phyloP scores from a whole-genome alignment of 1,140 invertebrate species.

The Penaeus indicus region DNA sequence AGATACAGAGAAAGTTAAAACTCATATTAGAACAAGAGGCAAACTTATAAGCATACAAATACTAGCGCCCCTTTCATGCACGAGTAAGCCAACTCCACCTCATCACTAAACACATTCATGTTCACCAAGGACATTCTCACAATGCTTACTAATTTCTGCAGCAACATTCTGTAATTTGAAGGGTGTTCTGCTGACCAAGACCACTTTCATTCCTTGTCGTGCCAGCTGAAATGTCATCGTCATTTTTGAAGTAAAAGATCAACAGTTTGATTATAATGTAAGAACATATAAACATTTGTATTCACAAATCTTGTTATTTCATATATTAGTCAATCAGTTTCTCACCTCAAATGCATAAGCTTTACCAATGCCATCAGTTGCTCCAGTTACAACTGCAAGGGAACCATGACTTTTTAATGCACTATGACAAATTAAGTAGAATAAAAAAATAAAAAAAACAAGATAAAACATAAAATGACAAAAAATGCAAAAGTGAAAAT shows the following conservation, averaged over 20 bases:
- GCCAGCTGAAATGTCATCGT: constrained; percentile 77
- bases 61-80: background rate
- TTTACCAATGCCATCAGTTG: constrained; percentile 94
- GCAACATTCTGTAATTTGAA: constrained; percentile 86
- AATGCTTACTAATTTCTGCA: constrained; percentile 81
- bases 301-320: background rate
- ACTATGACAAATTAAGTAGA: no score
- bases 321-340: background rate
- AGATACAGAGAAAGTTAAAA: no score
- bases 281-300: background rate
- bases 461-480: no score
- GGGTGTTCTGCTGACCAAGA: constrained; percentile 88
- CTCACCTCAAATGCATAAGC: constrained; percentile 83
- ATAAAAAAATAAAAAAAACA: no score
- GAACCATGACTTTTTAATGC: constrained; percentile 15
- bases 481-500: no score
- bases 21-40: no score
- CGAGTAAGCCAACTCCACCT: background rate
- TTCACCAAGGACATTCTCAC: background rate
- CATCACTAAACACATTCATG: background rate
- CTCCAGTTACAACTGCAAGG: constrained; percentile 86
- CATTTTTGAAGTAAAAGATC: background rate
- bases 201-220: constrained; percentile 84
- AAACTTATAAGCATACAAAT: no score
- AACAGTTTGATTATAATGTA: background rate